Base-by-base conservation (phyloP, 2,888 invertebrate genomes). In the Augiades crinisus region DNA sequence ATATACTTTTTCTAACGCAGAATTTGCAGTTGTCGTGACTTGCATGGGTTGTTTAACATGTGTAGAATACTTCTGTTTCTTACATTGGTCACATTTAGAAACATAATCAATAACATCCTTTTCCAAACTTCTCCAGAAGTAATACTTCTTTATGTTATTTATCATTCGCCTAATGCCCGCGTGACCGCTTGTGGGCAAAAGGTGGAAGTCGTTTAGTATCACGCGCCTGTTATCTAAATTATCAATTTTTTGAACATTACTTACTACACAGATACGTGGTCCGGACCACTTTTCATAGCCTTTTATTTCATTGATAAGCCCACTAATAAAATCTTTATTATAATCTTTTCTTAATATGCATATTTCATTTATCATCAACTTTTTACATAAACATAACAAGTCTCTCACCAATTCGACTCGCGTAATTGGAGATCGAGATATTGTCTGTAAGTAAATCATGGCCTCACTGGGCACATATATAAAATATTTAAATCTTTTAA, bases 21-120 rank as follows among this genome's bases (percentile, higher is more conserved):
- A 16, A 2, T 36, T 36, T 3, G 59, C 59, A 5, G 56, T 58
- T 2, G 38, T 30, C 0, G 55, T 55, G n/a, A 55, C 55, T 3
- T 6, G 6, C 54, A 61, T 57, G 3, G 60, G 57, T 37, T 61
- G 34, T 5, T 43, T 43, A 1, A 43, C 34, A 21, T 40, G 16
- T 5, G 44, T 34, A 3, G 44, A 53, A 27, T 57, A 46, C 47
- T 57, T 58, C 31, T 22, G 22, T 27, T 27, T 50, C 46, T 61
- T 59, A 46, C 63, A 63, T 14, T 38, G 53, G 4, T 41, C 33
- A 37, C 63, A 60, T 38, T 40, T 52, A 12, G 31, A 14, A 4
- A 61, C 55, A 47, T 36, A 63, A 1, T 31, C 22, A 12, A 10
- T 41, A 1, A 63, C 47, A 37, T 63, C 59, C 3, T 57, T 58